Evolutionary conservation across 2,797 vertebrate genomes (phyloP).

Genomic region (Cyprinodon diabolis): DNA sequence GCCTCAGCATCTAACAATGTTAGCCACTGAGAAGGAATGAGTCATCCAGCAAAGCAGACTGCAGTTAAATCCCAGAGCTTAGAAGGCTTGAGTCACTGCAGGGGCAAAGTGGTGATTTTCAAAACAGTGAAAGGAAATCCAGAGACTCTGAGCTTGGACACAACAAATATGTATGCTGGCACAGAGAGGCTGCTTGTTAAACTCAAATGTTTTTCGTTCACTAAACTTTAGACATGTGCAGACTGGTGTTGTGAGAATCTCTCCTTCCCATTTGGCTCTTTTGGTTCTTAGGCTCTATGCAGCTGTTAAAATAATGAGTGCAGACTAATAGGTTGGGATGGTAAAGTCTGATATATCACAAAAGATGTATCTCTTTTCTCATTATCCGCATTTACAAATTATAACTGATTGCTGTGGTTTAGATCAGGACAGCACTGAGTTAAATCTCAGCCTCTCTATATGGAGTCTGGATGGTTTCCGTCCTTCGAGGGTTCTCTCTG

Average conservation of each 20-base stretch:
- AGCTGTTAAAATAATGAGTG: constrained; percentile 68
- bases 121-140: constrained; percentile 41
- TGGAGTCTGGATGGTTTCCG: no score
- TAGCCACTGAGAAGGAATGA: constrained; percentile 45
- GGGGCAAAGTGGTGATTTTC: constrained; percentile 54
- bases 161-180: constrained; percentile 38
- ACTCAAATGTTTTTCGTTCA: constrained; percentile 57
- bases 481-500: no score
- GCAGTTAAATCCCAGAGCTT: constrained; percentile 37
- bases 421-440: neutral
- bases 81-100: constrained; percentile 38
- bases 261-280: constrained; percentile 49
- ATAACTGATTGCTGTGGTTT: constrained; percentile 42
- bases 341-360: constrained; percentile 35
- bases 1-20: constrained; percentile 46
- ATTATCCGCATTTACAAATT: constrained; percentile 57
- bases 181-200: constrained; percentile 50
- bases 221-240: constrained; percentile 61
- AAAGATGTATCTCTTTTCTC: constrained; percentile 25
- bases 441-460: no score
- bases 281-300: constrained; percentile 48
- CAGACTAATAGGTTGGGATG: constrained; percentile 41
- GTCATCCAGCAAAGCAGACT: constrained; percentile 45
- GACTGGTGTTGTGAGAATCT: constrained; percentile 57
- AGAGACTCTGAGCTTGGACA: constrained; percentile 44